Percentiles rank a stretch among this genome's conserved stretches.
phyloP scores from a whole-genome alignment of 2,888 invertebrate species.

The Thyatira batis region DNA sequence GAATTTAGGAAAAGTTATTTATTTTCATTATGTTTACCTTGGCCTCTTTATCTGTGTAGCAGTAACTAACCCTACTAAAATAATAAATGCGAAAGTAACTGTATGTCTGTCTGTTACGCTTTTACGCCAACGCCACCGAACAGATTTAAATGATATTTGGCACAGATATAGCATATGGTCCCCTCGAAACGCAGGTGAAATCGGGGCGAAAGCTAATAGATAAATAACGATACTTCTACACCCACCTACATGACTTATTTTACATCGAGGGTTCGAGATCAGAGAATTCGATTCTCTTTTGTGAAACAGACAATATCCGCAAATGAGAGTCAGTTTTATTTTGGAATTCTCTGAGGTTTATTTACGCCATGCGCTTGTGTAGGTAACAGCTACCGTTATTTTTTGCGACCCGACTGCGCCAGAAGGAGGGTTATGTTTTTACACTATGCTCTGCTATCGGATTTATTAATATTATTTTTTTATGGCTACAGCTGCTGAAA shows the following conservation, averaged over 20 bases:
- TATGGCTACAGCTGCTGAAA: conserved; percentile 23
- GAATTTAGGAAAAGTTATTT: conserved; percentile 36
- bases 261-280: too few species aligned
- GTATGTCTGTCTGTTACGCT: too few species aligned
- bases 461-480: conserved; percentile 16
- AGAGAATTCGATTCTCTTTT: neutral
- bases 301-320: conserved; percentile 9
- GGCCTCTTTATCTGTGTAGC: neutral
- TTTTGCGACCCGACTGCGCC: too few species aligned
- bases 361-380: conserved; percentile 17
- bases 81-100: neutral
- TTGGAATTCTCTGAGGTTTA: conserved; percentile 21
- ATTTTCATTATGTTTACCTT: conserved; percentile 4
- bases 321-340: conserved; percentile 39
- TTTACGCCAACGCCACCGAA: too few species aligned
- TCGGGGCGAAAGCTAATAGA: too few species aligned
- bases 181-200: too few species aligned
- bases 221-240: too few species aligned
- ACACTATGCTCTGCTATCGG: conserved; percentile 23
- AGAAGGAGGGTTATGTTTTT: too few species aligned
- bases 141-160: too few species aligned
- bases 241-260: too few species aligned
- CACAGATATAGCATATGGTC: too few species aligned
- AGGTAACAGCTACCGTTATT: conserved; percentile 1
- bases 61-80: neutral